Evolutionary conservation across 2,113 vertebrate genomes (phyloP).

Genomic region (Sclerurus mexicanus): DNA sequence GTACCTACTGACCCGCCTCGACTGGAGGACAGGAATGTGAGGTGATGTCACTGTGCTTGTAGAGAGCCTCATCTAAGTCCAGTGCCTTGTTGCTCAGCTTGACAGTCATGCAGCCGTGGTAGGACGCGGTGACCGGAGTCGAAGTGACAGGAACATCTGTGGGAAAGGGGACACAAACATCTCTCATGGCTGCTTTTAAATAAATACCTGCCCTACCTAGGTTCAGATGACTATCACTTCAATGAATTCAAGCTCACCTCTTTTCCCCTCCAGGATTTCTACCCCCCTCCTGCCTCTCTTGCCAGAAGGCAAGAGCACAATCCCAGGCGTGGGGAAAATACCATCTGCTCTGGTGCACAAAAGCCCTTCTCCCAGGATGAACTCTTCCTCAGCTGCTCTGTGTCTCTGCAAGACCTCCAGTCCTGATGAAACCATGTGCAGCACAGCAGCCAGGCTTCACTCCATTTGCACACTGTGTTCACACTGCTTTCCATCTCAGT

Average conservation of each 20-base stretch:
- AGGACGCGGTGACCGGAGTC: constrained; percentile 87
- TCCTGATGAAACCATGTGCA: not conserved
- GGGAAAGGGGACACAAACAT: not conserved
- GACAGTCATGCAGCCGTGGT: constrained; percentile 91
- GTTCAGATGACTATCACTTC: not conserved
- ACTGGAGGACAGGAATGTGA: constrained; percentile 91
- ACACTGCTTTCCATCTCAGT: accelerated
- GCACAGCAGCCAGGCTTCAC: not conserved
- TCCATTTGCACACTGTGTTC: not conserved
- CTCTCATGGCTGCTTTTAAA: not conserved
- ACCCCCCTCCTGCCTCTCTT: no score
- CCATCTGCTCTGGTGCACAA: not conserved
- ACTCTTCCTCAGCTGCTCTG: not conserved
- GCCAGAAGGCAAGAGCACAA: not conserved
- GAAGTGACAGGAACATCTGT: constrained; percentile 90
- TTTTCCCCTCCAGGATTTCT: not conserved
- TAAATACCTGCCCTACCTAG: not conserved
- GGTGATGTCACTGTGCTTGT: constrained; percentile 92
- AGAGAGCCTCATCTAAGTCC: constrained; percentile 88
- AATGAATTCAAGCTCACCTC: not conserved
- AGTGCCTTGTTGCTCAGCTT: constrained; percentile 74
- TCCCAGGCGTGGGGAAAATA: not conserved
- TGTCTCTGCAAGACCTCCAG: not conserved
- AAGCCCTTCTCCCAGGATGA: not conserved
- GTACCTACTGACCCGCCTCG: constrained; percentile 56